These are phyloP conservation scores for Aselliscus stoliczkanus DNA, from an alignment of 2,797 vertebrate species.

Conservation along the genomic window DNA sequence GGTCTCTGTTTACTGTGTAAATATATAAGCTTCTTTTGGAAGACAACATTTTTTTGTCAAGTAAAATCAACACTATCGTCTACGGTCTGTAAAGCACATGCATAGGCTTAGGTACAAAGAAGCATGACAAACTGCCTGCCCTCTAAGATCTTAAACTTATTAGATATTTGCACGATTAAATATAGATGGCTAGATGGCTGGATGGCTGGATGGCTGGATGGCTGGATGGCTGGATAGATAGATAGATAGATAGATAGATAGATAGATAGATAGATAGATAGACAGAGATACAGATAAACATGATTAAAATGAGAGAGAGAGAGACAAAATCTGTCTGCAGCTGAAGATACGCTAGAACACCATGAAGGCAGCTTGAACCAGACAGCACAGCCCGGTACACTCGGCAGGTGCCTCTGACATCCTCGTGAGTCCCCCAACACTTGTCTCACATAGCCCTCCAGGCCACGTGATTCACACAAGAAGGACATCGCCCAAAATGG, in stretches of 20 bases:
- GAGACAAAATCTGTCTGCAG: neutral
- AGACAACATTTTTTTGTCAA: neutral
- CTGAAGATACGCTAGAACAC: neutral
- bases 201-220: too few relatives aligned
- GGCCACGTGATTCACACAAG: slow-evolving; percentile 40
- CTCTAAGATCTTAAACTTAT: slow-evolving; percentile 5
- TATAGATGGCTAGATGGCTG: neutral
- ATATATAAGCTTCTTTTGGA: slow-evolving; percentile 48
- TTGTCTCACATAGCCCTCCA: neutral
- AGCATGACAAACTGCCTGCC: neutral
- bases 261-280: neutral
- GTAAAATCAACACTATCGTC: neutral
- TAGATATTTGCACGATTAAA: neutral
- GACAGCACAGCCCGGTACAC: neutral
- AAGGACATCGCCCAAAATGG: slow-evolving; percentile 32
- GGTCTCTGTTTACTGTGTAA: neutral
- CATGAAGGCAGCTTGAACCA: neutral
- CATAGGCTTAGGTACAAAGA: neutral
- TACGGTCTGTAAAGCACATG: neutral
- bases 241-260: neutral
- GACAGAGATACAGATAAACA: neutral
- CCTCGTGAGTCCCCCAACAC: neutral
- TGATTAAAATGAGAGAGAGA: slow-evolving; percentile 36
- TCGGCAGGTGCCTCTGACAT: neutral
- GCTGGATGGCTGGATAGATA: neutral